These are phyloP conservation scores for Dynastes tityus DNA, from an alignment of 2,888 invertebrate genomes.

Conservation along the genomic window DNA sequence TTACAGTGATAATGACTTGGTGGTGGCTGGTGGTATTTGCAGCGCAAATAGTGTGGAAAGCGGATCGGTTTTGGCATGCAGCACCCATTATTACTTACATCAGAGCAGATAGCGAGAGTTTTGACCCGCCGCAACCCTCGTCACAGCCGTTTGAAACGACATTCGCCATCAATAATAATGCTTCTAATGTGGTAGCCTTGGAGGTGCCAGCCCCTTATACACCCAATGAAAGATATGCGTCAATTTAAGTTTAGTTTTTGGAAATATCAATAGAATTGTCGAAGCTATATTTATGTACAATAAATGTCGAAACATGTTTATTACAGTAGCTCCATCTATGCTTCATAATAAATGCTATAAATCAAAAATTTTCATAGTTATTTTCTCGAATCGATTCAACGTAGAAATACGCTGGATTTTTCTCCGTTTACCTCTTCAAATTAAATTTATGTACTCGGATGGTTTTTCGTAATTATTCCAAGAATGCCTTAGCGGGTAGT, in stretches of 20 bases:
- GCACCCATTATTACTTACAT: background rate
- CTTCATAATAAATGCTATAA: too few relatives aligned
- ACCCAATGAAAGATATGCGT: conserved; percentile 20
- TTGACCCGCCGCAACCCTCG: background rate
- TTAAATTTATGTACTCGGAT: too few relatives aligned
- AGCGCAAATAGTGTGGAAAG: conserved; percentile 38
- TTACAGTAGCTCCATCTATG: too few relatives aligned
- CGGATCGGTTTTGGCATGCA: background rate
- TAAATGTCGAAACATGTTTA: background rate
- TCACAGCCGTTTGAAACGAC: too few relatives aligned
- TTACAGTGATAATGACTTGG: conserved; percentile 44
- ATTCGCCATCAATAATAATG: background rate
- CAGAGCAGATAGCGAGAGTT: background rate
- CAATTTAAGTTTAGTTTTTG: background rate
- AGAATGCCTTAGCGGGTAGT: conserved; percentile 52
- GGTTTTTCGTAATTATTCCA: conserved; percentile 49
- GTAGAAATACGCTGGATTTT: too few relatives aligned
- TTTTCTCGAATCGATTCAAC: too few relatives aligned
- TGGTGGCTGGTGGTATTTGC: conserved; percentile 47
- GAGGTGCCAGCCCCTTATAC: conserved; percentile 1
- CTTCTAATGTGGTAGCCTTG: background rate
- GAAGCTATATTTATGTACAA: background rate
- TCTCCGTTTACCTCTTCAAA: too few relatives aligned
- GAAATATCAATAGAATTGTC: background rate
- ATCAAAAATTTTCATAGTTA: too few relatives aligned